Evolutionary conservation across 1,140 invertebrate genomes (phyloP).

Genomic region (Heterodera schachtii): DNA sequence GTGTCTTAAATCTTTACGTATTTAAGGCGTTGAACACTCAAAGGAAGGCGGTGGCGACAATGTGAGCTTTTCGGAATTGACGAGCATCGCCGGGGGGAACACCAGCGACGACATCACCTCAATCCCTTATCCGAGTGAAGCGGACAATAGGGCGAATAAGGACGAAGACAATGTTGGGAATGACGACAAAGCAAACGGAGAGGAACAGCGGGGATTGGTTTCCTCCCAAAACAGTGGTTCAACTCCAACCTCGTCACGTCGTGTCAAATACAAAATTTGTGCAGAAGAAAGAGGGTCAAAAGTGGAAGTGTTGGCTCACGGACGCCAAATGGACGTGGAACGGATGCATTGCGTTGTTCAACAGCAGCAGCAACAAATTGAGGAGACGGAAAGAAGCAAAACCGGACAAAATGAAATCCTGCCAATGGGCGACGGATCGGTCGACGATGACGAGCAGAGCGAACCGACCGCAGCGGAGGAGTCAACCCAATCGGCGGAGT

Average conservation of each 20-base stretch:
- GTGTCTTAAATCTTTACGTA: neutral
- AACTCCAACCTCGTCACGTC: neutral
- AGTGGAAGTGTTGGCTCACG: neutral
- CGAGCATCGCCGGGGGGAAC: neutral
- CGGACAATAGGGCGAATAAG: neutral
- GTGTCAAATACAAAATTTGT: neutral
- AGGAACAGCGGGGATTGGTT: neutral
- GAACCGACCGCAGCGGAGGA: neutral
- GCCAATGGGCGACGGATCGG: neutral
- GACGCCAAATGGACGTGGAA: neutral
- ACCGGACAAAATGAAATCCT: neutral
- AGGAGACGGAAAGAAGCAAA: too few species aligned
- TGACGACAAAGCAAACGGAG: neutral
- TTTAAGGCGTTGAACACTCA: neutral
- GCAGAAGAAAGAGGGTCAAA: neutral
- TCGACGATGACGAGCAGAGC: neutral
- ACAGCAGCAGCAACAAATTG: too few species aligned
- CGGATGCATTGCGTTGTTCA: neutral
- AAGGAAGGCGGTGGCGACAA: neutral
- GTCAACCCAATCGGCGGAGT: neutral
- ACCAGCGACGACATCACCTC: constrained; percentile 25
- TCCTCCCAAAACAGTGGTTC: too few species aligned
- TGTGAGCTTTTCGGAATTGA: neutral
- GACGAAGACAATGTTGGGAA: neutral
- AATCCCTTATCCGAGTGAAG: constrained; percentile 17